Evolutionary conservation across 2,113 vertebrate genomes (phyloP).

Genomic region (Halichoerus grypus): DNA sequence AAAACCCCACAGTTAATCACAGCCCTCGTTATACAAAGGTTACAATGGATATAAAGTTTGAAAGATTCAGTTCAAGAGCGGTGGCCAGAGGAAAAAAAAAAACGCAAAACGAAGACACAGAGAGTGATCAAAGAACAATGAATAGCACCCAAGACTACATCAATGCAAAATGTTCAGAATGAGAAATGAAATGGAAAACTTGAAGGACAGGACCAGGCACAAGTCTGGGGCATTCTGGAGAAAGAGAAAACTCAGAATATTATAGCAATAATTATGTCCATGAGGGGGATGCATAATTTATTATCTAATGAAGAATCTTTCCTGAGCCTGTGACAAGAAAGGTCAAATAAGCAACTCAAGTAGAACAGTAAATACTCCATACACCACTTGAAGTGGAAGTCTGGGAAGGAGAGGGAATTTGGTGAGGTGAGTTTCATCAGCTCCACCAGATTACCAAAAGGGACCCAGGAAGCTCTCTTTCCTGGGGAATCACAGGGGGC

Average conservation of each 20-base stretch:
- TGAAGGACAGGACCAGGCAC: neutral
- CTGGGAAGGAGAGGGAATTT: no score
- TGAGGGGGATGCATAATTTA: constrained; percentile 70
- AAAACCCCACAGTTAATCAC: constrained; percentile 60
- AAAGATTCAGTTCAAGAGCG: constrained; percentile 1
- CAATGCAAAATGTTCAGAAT: neutral
- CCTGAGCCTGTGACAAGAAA: constrained; percentile 68
- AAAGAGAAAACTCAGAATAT: constrained; percentile 71
- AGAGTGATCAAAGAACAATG: constrained; percentile 39
- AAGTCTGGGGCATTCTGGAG: constrained; percentile 55
- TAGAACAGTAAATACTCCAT: constrained; percentile 10
- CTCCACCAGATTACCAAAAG: neutral
- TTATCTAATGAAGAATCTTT: constrained; percentile 70
- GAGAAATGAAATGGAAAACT: constrained; percentile 62
- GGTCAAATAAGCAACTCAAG: constrained; percentile 64
- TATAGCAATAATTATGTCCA: constrained; percentile 69
- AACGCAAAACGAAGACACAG: neutral
- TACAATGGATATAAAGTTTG: constrained; percentile 43
- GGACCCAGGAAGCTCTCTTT: neutral
- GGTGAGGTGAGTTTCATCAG: neutral
- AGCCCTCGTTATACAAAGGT: constrained; percentile 59
- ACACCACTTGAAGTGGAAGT: neutral
- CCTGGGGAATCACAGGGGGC: neutral
- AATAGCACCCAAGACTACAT: neutral
- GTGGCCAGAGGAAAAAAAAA: neutral